Evolutionary conservation across 2,797 vertebrate species (phyloP).

Genomic region (Alosa sapidissima): DNA sequence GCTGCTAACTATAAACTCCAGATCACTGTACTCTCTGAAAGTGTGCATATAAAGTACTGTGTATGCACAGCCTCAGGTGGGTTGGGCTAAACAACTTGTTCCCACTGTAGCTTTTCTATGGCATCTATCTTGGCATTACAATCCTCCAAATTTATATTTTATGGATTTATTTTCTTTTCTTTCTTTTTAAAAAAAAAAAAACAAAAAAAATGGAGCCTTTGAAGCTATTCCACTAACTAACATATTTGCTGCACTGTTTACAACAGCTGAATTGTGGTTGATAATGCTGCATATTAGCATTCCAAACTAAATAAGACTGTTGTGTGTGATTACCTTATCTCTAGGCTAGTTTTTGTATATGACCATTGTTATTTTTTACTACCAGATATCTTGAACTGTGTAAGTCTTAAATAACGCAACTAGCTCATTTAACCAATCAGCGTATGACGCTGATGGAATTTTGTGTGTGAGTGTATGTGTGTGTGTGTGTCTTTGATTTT

Average conservation of each 20-base stretch:
- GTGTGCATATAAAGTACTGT: slow-evolving; percentile 9
- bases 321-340: slow-evolving; percentile 6
- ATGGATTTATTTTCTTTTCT: not conserved
- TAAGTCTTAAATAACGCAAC: slow-evolving; percentile 42
- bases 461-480: slow-evolving; percentile 53
- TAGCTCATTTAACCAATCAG: slow-evolving; percentile 50
- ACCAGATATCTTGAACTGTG: slow-evolving; percentile 26
- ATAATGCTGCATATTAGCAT: slow-evolving; percentile 37
- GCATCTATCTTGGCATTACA: not conserved
- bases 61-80: not conserved
- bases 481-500: slow-evolving; percentile 23
- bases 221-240: slow-evolving; percentile 40
- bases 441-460: slow-evolving; percentile 5
- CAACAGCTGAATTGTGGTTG: slow-evolving; percentile 24
- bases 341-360: slow-evolving; percentile 33
- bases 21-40: slow-evolving; percentile 33
- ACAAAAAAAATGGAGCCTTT: not conserved
- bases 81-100: not conserved
- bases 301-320: not conserved
- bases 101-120: not conserved
- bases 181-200: not conserved
- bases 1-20: slow-evolving; percentile 65
- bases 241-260: slow-evolving; percentile 24
- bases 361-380: slow-evolving; percentile 29
- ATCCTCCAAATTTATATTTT: slow-evolving; percentile 26